Evolutionary conservation across 2,888 invertebrate genomes (phyloP).

Genomic region (Caenorhabditis sinica): DNA sequence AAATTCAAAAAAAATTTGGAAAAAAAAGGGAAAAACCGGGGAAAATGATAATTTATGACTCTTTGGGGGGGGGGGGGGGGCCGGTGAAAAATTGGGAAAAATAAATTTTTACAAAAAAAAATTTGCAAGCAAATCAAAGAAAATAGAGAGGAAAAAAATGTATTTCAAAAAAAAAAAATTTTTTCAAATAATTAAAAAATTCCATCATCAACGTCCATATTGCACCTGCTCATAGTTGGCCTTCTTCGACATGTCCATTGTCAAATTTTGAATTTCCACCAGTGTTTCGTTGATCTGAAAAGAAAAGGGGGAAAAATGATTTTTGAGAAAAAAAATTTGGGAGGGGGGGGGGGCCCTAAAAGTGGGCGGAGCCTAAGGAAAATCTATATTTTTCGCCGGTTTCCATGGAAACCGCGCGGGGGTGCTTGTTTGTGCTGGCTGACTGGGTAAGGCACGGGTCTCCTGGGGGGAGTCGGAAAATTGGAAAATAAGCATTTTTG

Average conservation of each 20-base stretch:
- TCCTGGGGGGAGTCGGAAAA: too few species aligned
- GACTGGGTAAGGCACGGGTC: too few species aligned
- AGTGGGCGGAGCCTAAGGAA: not conserved
- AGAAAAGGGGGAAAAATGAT: not conserved
- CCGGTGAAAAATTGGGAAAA: not conserved
- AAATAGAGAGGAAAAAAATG: not conserved
- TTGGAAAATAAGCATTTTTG: too few species aligned
- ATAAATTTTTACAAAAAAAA: not conserved
- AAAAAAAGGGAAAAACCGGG: not conserved
- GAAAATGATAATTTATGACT: not conserved
- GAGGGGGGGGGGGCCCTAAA: too few species aligned
- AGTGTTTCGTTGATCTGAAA: conserved; percentile 92
- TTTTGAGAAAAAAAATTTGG: conserved; percentile 1
- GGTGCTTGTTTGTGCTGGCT: too few species aligned
- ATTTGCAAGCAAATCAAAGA: too few species aligned
- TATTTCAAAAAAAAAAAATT: not conserved
- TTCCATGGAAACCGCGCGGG: not conserved
- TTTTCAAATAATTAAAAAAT: conserved; percentile 1
- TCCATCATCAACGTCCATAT: conserved; percentile 51
- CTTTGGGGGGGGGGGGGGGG: not conserved
- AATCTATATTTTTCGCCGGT: not conserved
- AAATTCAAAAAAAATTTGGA: not conserved
- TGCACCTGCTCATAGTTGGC: conserved; percentile 73
- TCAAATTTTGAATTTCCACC: conserved; percentile 93
- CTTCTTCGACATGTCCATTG: conserved; percentile 88